A percentile compares a stretch with the other conserved stretches of the same genome.
Evolutionary conservation across 2,888 invertebrate genomes (phyloP).

Genomic region (Timandra comae): DNA sequence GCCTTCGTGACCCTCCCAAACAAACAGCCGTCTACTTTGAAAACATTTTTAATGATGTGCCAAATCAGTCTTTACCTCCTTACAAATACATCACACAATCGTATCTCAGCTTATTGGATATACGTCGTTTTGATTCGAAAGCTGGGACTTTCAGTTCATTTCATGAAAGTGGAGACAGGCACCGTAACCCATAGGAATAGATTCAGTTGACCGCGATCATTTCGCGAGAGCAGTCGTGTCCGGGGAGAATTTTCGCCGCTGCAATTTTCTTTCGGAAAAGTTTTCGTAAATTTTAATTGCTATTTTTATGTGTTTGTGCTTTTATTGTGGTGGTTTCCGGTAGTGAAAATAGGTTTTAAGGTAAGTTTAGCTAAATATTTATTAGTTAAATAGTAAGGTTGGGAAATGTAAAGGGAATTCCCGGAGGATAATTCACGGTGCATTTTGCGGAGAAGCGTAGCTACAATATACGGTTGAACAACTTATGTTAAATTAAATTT

Average conservation of each 20-base stretch:
- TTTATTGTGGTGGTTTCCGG: slow-evolving; percentile 19
- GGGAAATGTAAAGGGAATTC: neutral
- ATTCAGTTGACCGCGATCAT: slow-evolving; percentile 70
- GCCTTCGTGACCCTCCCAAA: slow-evolving; percentile 76
- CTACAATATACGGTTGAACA: too few relatives aligned
- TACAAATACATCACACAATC: too few relatives aligned
- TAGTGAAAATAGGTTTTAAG: slow-evolving; percentile 3
- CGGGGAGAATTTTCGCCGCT: slow-evolving; percentile 22
- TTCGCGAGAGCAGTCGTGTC: slow-evolving; percentile 52
- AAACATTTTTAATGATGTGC: slow-evolving; percentile 45
- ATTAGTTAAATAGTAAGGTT: neutral
- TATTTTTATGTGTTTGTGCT: slow-evolving; percentile 25
- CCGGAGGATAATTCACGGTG: too few relatives aligned
- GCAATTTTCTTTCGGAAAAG: slow-evolving; percentile 45
- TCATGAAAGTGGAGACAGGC: slow-evolving; percentile 68
- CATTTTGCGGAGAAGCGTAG: too few relatives aligned
- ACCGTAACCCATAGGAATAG: slow-evolving; percentile 43
- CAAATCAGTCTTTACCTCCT: too few relatives aligned
- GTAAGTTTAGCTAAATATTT: slow-evolving; percentile 5
- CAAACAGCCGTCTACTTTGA: slow-evolving; percentile 71
- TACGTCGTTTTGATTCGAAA: slow-evolving; percentile 34
- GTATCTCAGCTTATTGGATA: too few relatives aligned
- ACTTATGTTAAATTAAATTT: too few relatives aligned
- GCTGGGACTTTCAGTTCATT: slow-evolving; percentile 63
- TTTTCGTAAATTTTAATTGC: slow-evolving; percentile 39